Evolutionary conservation across 1,140 invertebrate genomes (phyloP), one percentile per base, ranked within the genome.

Genomic region (Leguminivora glycinivorella): DNA sequence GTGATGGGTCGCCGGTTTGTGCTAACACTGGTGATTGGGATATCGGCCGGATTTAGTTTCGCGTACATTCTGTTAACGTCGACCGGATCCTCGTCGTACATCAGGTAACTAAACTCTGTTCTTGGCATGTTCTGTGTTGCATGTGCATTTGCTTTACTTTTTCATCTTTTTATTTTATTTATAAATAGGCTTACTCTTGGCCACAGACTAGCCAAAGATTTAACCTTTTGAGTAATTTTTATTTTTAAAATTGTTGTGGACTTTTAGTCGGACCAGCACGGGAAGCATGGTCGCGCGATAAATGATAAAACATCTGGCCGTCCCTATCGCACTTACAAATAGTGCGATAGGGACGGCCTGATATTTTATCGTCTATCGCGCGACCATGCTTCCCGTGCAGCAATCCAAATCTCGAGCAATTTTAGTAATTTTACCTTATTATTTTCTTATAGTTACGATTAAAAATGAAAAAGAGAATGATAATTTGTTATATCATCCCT

Each of bases 41-140:
- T 92, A 70, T 92, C 88, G 9, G 87, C 90, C 22, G 91, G 90
- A 75, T 92, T 92, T 88, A 92, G 90, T 88, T 92, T 92, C 77
- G 90, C 90, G 56, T 92, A 92, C 77, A 87, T 92, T 76, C 76
- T 92, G 69, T 82, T 92, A 83, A 91, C 91, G 56, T 89, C 90
- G 6, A 76, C 87, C 43, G 90, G 88, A 77, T 88, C 82, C 25
- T 72, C 71, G 22, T 17, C 38, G n/a, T 87, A 86, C 89, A n/a
- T n/a, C n/a, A 91, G 89, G 89, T 91, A 91, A 85, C 26, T 75
- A 58, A 29, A 63, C 58, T 68, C 22, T 60, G 10, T 74, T 63
- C 43, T 70, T 68, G 56, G 76, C 76, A 78, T 74, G 75, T 29
- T 22, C 38, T 67, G 67, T 70, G 14, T 60, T 69, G 70, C 68